Evolutionary conservation across 1,140 invertebrate species (phyloP), one percentile per base, ranked within the genome.

Genomic region (Cryptotermes secundus): DNA sequence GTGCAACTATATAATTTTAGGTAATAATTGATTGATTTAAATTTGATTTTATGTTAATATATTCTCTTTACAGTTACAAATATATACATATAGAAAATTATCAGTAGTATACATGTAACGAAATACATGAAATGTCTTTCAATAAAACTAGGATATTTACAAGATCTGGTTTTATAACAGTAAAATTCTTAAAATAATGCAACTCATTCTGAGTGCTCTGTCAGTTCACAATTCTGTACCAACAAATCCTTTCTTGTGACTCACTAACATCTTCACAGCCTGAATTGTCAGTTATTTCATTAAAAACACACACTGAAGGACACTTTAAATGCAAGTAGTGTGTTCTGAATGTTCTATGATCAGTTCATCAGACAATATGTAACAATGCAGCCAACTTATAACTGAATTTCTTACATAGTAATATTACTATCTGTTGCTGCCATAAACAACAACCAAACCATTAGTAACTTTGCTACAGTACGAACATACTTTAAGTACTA

Each of bases 181-280:
- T 59, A 59, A 59, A 59, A 59, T 24, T 59, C 53, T 59, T 59
- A 59, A 59, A 59, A 59, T 59, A 49, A 59, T 59, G 53, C 53
- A 59, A 26, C 53, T 59, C 26, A 59, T 26, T 59, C 26, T 10
- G 53, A 59, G 19, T 59, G 53, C 53, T 59, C 53, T 9, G 53
- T 59, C 53, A 59, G 19, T 59, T 59, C 53, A 59, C 26, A 59
- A 3, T 24, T 59, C 26, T 59, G 24, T 59, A 59, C 53, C 6
- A 9, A 59, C 19, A 59, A 59, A 59, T 9, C 6, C 53, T 59
- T 9, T 19, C 26, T 59, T 24, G 53, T 59, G 6, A 59, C 53
- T 38, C 38, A 38, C 12, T 38, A n/a, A n/a, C n/a, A n/a, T 24
- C 53, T 59, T 59, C 53, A 59, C 53, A 59, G 53, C 53, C 53